A percentile compares a stretch with the other conserved stretches of the same genome.
These are phyloP conservation scores for Cyanoliseus patagonus DNA, from an alignment of 2,113 vertebrate genomes.

Conservation along the genomic window DNA sequence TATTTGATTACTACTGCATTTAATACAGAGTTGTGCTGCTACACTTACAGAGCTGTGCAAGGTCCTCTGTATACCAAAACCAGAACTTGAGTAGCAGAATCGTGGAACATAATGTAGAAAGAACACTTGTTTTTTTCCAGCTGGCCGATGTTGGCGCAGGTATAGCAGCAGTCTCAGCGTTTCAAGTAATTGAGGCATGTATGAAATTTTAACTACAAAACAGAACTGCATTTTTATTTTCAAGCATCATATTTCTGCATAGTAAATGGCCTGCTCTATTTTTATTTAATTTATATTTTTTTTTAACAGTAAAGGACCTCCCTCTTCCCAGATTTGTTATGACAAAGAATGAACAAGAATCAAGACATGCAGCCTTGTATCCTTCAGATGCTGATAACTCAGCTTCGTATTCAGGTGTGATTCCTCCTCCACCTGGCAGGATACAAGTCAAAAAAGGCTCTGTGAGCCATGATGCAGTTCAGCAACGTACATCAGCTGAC, in stretches of 20 bases:
- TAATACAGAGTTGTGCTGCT: neutral
- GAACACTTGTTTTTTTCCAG: neutral
- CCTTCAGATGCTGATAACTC: constrained; percentile 89
- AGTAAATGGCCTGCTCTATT: neutral
- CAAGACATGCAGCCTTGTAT: constrained; percentile 85
- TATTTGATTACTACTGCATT: neutral
- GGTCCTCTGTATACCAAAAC: neutral
- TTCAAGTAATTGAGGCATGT: neutral
- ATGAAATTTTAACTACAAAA: neutral
- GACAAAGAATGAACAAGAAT: constrained; percentile 93
- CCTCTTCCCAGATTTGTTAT: constrained; percentile 92
- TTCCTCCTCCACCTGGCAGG: constrained; percentile 91
- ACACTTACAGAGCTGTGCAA: neutral
- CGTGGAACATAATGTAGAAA: neutral
- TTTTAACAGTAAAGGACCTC: constrained; percentile 90
- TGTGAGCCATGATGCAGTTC: constrained; percentile 87
- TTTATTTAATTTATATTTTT: neutral
- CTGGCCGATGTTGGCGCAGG: neutral
- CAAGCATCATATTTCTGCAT: neutral
- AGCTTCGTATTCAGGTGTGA: constrained; percentile 89
- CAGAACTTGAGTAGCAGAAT: neutral
- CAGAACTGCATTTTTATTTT: neutral
- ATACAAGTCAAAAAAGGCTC: constrained; percentile 92
- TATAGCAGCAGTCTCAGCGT: neutral
- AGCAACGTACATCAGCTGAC: constrained; percentile 83